phyloP scores from a whole-genome alignment of 2,888 invertebrate species.

The Cephonodes hylas region DNA sequence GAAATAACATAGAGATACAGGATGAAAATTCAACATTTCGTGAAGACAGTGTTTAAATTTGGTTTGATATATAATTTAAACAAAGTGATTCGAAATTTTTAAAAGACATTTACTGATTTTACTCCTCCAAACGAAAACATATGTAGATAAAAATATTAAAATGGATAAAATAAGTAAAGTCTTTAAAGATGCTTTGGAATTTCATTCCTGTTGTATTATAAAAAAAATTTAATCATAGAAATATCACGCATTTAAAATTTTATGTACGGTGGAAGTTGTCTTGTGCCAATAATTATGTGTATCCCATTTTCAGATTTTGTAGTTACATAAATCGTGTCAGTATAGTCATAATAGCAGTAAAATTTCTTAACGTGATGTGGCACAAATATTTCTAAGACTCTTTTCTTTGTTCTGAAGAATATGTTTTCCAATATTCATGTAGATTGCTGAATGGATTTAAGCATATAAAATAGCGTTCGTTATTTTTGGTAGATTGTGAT shows the following conservation, averaged over 20 bases:
- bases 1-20: neutral
- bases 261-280: constrained; percentile 47
- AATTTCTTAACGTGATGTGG: neutral
- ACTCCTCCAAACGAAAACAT: too few species aligned
- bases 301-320: constrained; percentile 24
- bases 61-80: neutral
- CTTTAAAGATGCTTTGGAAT: neutral
- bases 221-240: neutral
- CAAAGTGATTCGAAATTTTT: neutral
- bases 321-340: constrained; percentile 11
- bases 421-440: neutral
- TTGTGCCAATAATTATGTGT: constrained; percentile 57
- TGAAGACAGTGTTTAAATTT: neutral
- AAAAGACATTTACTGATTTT: neutral
- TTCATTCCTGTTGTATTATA: neutral
- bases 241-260: constrained; percentile 10
- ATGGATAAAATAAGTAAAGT: too few species aligned
- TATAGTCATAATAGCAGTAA: neutral
- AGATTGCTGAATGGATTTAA: neutral
- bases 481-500: too few species aligned
- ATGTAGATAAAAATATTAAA: too few species aligned
- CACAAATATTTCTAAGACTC: neutral
- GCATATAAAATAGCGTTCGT: too few species aligned
- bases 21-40: neutral
- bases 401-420: neutral